phyloP scores from a whole-genome alignment of 2,888 invertebrate species.

The Cryptophagus acutangulus region DNA sequence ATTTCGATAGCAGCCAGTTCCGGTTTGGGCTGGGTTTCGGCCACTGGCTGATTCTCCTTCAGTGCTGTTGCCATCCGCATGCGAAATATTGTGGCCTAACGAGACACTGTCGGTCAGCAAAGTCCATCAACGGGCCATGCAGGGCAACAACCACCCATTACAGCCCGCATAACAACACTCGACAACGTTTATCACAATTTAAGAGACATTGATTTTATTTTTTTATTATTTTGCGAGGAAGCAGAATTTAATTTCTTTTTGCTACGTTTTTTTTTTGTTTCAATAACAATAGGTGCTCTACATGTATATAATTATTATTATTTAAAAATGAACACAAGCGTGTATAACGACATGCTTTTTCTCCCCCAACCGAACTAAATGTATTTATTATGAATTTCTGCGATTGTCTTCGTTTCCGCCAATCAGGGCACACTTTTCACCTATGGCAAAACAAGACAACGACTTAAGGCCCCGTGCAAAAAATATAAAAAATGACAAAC shows the following conservation, averaged over 20 bases:
- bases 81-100: slow-evolving; percentile 87
- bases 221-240: too few species aligned
- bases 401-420: slow-evolving; percentile 65
- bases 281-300: slow-evolving; percentile 27
- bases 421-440: slow-evolving; percentile 78
- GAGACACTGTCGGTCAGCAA: slow-evolving; percentile 24
- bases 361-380: slow-evolving; percentile 20
- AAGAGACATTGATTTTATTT: too few species aligned
- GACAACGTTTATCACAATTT: slow-evolving; percentile 22
- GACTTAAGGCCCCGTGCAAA: slow-evolving; percentile 41
- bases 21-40: slow-evolving; percentile 66
- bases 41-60: slow-evolving; percentile 57
- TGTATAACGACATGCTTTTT: slow-evolving; percentile 31
- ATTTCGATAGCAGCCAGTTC: slow-evolving; percentile 72
- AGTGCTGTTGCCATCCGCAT: slow-evolving; percentile 80
- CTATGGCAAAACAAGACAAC: slow-evolving; percentile 60
- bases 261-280: too few species aligned
- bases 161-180: too few species aligned
- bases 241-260: too few species aligned
- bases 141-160: too few species aligned
- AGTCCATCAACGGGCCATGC: neutral
- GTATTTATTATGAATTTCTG: slow-evolving; percentile 35
- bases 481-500: slow-evolving; percentile 13
- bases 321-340: slow-evolving; percentile 32
- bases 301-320: slow-evolving; percentile 21